These are phyloP conservation scores for Stratiomys singularior DNA, from an alignment of 2,888 invertebrate genomes.

Conservation along the genomic window DNA sequence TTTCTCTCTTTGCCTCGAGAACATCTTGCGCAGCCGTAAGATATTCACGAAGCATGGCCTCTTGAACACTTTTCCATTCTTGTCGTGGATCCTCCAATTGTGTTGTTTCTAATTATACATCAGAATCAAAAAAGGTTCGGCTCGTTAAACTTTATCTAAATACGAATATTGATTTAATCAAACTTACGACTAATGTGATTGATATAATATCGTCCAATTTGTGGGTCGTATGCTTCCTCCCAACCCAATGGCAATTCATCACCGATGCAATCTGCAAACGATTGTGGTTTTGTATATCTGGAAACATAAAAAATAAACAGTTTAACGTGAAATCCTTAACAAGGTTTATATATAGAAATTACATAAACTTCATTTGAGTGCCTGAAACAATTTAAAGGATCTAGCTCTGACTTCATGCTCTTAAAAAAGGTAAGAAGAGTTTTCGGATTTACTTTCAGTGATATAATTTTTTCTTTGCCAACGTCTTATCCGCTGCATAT, in stretches of 20 bases:
- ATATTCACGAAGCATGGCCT: slow-evolving; percentile 96
- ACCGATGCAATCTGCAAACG: slow-evolving; percentile 97
- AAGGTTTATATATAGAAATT: too few relatives aligned
- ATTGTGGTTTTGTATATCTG: slow-evolving; percentile 96
- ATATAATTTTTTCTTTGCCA: too few relatives aligned
- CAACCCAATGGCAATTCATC: slow-evolving; percentile 97
- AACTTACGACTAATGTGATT: slow-evolving; percentile 95
- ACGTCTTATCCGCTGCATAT: too few relatives aligned
- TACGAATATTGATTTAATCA: background rate
- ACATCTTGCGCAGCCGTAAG: slow-evolving; percentile 95
- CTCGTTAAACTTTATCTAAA: background rate
- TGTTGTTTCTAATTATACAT: slow-evolving; percentile 79
- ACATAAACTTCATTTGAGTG: too few relatives aligned
- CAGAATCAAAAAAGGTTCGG: slow-evolving; percentile 13
- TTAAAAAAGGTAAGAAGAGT: too few relatives aligned
- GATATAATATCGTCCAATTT: slow-evolving; percentile 95
- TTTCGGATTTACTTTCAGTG: too few relatives aligned
- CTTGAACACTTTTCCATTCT: slow-evolving; percentile 97
- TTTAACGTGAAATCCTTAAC: too few relatives aligned
- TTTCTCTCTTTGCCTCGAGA: slow-evolving; percentile 96
- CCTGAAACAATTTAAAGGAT: too few relatives aligned
- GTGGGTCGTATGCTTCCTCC: slow-evolving; percentile 95
- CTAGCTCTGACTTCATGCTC: too few relatives aligned
- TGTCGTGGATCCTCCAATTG: slow-evolving; percentile 96
- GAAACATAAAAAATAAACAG: slow-evolving; percentile 56